Conservation (phyloP, 2,888 invertebrate species). For the Neria commutata region DNA sequence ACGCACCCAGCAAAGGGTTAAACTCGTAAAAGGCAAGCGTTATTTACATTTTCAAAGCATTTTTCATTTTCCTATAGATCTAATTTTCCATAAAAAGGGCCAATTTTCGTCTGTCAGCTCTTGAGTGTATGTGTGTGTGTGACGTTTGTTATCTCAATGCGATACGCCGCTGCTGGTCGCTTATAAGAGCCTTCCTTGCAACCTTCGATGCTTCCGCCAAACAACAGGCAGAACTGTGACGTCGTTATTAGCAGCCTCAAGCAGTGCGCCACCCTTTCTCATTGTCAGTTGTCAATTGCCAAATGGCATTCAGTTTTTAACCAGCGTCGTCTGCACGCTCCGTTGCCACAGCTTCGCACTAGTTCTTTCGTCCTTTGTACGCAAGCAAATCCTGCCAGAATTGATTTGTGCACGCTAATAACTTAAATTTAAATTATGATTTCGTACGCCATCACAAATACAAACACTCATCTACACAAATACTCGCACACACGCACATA, state of each 20-base stretch:
- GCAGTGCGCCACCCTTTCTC: background rate
- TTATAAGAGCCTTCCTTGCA: background rate
- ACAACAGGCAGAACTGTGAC: too few species aligned
- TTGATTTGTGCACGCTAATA: slow-evolving; percentile 60
- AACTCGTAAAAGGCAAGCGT: background rate
- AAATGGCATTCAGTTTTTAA: slow-evolving; percentile 10
- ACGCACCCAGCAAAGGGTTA: slow-evolving; percentile 19
- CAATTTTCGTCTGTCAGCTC: background rate
- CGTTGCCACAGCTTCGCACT: background rate
- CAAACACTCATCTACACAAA: too few species aligned
- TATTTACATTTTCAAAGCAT: background rate
- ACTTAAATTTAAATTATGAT: slow-evolving; percentile 49
- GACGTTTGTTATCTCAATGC: slow-evolving; percentile 21
- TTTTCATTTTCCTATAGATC: background rate
- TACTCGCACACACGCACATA: too few species aligned
- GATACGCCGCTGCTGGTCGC: slow-evolving; percentile 1
- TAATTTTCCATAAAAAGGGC: background rate
- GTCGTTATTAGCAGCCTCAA: background rate
- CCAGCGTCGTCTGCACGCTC: background rate
- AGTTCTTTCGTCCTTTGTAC: slow-evolving; percentile 45
- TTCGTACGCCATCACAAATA: too few species aligned
- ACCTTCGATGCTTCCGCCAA: background rate
- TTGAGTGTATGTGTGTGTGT: slow-evolving; percentile 4
- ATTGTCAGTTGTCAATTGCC: background rate
- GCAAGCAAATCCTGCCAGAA: slow-evolving; percentile 56